phyloP scores from a whole-genome alignment of 2,888 invertebrate species.

The Pristionchus mayeri region DNA sequence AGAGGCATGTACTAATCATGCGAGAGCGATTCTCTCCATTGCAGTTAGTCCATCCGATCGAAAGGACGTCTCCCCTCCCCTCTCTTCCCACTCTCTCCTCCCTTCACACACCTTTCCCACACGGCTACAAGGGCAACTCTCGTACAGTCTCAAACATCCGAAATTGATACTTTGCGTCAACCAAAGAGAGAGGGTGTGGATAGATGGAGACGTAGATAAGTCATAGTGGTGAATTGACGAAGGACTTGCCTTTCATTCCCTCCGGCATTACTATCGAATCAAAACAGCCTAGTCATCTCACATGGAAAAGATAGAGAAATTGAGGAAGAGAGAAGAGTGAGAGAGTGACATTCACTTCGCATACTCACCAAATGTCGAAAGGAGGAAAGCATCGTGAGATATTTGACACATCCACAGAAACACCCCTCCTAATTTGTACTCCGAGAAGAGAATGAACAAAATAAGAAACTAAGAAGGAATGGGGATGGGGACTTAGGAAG shows the following conservation, averaged over 20 bases:
- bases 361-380: slow-evolving; percentile 3
- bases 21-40: slow-evolving; percentile 15
- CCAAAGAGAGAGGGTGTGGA: too few species aligned
- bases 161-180: slow-evolving; percentile 2
- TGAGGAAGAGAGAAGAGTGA: slow-evolving; percentile 11
- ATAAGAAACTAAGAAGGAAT: not conserved
- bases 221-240: too few species aligned
- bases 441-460: not conserved
- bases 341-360: not conserved
- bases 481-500: not conserved
- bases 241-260: too few species aligned
- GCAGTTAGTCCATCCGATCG: slow-evolving; percentile 11
- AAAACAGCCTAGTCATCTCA: too few species aligned
- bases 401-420: not conserved
- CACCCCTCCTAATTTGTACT: not conserved
- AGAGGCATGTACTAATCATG: not conserved
- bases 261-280: too few species aligned
- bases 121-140: slow-evolving; percentile 9
- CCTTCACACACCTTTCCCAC: not conserved
- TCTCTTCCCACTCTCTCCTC: not conserved
- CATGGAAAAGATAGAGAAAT: not conserved
- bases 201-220: too few species aligned
- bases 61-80: not conserved
- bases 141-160: slow-evolving; percentile 23
- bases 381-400: not conserved